phyloP scores from a whole-genome alignment of 2,113 vertebrate species.

The Solea solea region DNA sequence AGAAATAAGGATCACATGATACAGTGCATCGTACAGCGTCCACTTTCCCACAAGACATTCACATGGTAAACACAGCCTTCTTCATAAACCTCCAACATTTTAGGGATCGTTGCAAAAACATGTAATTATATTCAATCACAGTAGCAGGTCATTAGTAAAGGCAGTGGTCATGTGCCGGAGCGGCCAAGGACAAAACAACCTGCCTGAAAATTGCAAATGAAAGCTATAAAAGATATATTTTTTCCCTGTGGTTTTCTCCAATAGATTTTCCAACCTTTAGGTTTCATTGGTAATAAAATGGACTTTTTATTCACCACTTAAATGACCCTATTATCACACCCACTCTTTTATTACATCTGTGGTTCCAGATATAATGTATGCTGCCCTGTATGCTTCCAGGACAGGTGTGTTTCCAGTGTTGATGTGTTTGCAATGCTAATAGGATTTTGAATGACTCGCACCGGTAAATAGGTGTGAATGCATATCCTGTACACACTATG shows the following conservation, averaged over 20 bases:
- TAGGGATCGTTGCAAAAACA: slow-evolving; percentile 19
- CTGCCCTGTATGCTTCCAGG: background rate
- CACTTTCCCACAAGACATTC: slow-evolving; percentile 20
- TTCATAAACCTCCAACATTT: background rate
- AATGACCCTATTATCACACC: background rate
- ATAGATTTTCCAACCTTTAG: background rate
- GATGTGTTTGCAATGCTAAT: slow-evolving; percentile 32
- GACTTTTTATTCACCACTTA: background rate
- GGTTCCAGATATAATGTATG: background rate
- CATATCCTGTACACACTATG: background rate
- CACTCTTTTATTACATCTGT: background rate
- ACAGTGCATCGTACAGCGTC: background rate
- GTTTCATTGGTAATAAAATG: background rate
- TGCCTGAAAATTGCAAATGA: background rate
- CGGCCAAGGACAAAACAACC: slow-evolving; percentile 10
- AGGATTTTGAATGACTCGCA: slow-evolving; percentile 17
- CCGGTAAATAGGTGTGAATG: slow-evolving; percentile 28
- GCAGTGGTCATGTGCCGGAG: slow-evolving; percentile 8
- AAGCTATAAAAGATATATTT: background rate
- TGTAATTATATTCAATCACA: slow-evolving; percentile 6
- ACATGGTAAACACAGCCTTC: slow-evolving; percentile 19
- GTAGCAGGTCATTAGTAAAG: slow-evolving; percentile 5
- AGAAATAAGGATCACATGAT: background rate
- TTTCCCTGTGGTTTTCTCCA: background rate
- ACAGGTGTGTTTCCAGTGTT: background rate